Evolutionary conservation across 2,888 invertebrate species (phyloP), one percentile per base, ranked within the genome.

Genomic region (Pterostichus madidus): DNA sequence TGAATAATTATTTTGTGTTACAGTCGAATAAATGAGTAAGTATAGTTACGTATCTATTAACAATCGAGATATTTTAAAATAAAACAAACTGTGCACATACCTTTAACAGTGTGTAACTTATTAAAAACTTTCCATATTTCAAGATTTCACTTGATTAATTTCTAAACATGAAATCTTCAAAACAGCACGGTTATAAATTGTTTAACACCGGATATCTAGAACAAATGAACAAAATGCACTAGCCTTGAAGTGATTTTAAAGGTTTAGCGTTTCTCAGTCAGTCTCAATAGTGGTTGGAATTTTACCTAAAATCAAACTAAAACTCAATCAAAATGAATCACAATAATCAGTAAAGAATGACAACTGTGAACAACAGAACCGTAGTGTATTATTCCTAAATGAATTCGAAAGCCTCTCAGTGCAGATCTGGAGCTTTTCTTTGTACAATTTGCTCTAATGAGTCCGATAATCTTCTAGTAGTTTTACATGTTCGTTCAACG

Each of bases 331-430:
- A 39, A 39, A 39, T 13, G 8, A 71, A 71, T 71, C 39, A 64
- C 64, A 75, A 49, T 39, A 8, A 39, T 39, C 39, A 35, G 39
- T 39, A 39, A 39, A 39, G 49, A 80, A 80, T 71, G 32, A 68
- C 81, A 81, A 81, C 81, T 81, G 81, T 59, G 81, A 81, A 81
- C 81, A 81, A 81, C 81, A 81, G 81, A 75, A 81, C 79, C 64
- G 80, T 68, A 73, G 53, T 71, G 39, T 61, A 64, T 46, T 64
- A 53, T 79, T 31, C 64, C 73, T 80, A 80, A 71, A 56, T 46
- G 52, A 80, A 80, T 80, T 75, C 75, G 61, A 73, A 80, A 81
- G 75, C 75, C 81, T 81, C 81, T 81, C 81, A 81, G 80, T 80
- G 80, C 80, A 73, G 73, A 80, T 56, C 73, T 81, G 81, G 81